These are phyloP conservation scores for Eupeodes luniger DNA, from an alignment of 2,888 invertebrate genomes.

Conservation along the genomic window DNA sequence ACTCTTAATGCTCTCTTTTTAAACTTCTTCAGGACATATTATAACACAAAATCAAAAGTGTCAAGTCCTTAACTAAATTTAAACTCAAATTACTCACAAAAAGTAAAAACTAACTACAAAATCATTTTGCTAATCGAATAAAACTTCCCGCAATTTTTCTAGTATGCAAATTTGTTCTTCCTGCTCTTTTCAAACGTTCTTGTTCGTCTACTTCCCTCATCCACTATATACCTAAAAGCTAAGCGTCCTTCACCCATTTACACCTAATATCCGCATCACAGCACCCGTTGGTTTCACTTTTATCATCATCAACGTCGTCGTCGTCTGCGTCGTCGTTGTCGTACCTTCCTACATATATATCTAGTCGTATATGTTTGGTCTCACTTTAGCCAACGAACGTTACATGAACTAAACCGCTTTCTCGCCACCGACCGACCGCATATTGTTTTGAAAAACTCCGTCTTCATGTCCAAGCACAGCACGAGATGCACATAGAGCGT, in stretches of 20 bases:
- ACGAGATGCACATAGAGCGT: background rate
- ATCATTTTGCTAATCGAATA: background rate
- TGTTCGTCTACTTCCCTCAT: slow-evolving; percentile 7
- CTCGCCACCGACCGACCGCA: slow-evolving; percentile 5
- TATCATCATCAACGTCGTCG: slow-evolving; percentile 38
- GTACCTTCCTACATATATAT: background rate
- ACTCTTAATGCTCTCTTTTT: too few relatives aligned
- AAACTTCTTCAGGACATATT: too few relatives aligned
- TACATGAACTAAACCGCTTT: slow-evolving; percentile 35
- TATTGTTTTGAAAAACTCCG: slow-evolving; percentile 31
- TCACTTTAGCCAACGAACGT: slow-evolving; percentile 12
- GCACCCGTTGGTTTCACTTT: slow-evolving; percentile 57
- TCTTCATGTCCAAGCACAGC: slow-evolving; percentile 59
- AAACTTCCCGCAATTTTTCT: background rate
- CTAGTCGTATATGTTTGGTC: background rate
- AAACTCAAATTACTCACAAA: background rate
- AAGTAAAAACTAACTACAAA: background rate
- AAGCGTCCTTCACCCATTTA: slow-evolving; percentile 48
- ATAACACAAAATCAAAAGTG: background rate
- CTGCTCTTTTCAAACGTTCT: background rate
- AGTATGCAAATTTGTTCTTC: slow-evolving; percentile 15
- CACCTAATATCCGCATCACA: slow-evolving; percentile 42
- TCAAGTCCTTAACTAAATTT: background rate
- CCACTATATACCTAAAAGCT: too few relatives aligned
- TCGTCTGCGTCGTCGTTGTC: background rate